These are phyloP conservation scores for Zootermopsis nevadensis DNA, from an alignment of 2,888 invertebrate species.

Conservation along the genomic window DNA sequence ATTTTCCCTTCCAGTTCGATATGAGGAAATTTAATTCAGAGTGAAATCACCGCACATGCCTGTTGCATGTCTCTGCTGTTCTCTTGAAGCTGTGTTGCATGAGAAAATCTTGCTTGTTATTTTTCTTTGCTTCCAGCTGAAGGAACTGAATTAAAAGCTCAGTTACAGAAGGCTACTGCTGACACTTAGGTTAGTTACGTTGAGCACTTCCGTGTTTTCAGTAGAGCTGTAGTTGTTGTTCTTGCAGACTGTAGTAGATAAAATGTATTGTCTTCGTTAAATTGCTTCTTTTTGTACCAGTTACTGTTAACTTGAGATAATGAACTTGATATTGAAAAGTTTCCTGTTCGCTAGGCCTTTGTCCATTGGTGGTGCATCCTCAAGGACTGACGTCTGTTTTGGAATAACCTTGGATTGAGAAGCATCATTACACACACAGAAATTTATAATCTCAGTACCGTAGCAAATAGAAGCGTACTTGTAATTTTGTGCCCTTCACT, in stretches of 20 bases:
- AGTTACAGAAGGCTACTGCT: conserved; percentile 1
- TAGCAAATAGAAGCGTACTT: too few relatives aligned
- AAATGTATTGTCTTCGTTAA: too few relatives aligned
- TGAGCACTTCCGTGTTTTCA: not conserved
- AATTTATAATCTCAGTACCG: too few relatives aligned
- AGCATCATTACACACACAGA: too few relatives aligned
- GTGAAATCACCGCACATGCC: not conserved
- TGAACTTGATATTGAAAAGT: too few relatives aligned
- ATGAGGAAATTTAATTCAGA: not conserved
- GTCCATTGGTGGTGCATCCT: too few relatives aligned
- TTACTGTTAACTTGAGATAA: too few relatives aligned
- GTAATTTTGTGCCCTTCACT: too few relatives aligned
- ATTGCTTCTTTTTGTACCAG: not conserved
- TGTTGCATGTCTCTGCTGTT: not conserved
- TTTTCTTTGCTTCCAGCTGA: conserved; percentile 29
- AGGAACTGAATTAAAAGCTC: conserved; percentile 29
- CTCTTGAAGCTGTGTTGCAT: not conserved
- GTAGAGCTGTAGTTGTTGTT: not conserved
- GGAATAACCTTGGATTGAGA: too few relatives aligned
- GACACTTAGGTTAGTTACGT: conserved; percentile 19
- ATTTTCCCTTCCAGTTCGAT: not conserved
- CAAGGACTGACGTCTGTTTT: too few relatives aligned
- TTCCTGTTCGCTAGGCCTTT: too few relatives aligned
- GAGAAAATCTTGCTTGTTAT: conserved; percentile 10
- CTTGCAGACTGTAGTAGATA: not conserved